phyloP scores from a whole-genome alignment of 1,140 invertebrate species.

The Daktulosphaira vitifoliae region DNA sequence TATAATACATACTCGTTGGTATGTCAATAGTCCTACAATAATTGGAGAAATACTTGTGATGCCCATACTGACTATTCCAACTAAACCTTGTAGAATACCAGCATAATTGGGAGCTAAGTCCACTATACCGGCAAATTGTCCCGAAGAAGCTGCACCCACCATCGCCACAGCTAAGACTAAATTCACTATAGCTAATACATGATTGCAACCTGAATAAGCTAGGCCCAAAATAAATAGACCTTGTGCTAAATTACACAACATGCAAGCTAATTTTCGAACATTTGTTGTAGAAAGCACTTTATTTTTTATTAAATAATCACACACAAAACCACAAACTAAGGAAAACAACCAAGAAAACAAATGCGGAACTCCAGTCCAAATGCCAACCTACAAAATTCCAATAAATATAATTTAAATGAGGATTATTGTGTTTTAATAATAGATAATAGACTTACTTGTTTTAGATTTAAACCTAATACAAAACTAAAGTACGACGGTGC shows the following conservation, averaged over 20 bases:
- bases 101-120: constrained; percentile 62
- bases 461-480: constrained; percentile 72
- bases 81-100: constrained; percentile 52
- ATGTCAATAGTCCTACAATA: constrained; percentile 52
- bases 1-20: constrained; percentile 55
- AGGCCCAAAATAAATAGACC: constrained; percentile 51
- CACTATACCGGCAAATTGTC: constrained; percentile 53
- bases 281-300: constrained; percentile 8
- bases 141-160: constrained; percentile 58
- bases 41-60: constrained; percentile 52
- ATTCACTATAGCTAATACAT: constrained; percentile 51
- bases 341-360: constrained; percentile 54
- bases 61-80: constrained; percentile 47
- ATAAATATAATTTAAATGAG: background rate
- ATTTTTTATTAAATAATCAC: constrained; percentile 22
- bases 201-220: constrained; percentile 55
- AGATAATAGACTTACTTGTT: constrained; percentile 51
- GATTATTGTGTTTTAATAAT: background rate
- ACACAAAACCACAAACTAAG: constrained; percentile 39
- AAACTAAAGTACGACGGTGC: constrained; percentile 77
- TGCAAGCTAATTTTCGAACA: constrained; percentile 33
- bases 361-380: constrained; percentile 57
- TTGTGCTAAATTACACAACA: constrained; percentile 45
- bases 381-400: constrained; percentile 49
- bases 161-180: constrained; percentile 52